These are phyloP conservation scores for Oxystoma pomonae DNA, from an alignment of 2,888 invertebrate genomes.

Conservation along the genomic window DNA sequence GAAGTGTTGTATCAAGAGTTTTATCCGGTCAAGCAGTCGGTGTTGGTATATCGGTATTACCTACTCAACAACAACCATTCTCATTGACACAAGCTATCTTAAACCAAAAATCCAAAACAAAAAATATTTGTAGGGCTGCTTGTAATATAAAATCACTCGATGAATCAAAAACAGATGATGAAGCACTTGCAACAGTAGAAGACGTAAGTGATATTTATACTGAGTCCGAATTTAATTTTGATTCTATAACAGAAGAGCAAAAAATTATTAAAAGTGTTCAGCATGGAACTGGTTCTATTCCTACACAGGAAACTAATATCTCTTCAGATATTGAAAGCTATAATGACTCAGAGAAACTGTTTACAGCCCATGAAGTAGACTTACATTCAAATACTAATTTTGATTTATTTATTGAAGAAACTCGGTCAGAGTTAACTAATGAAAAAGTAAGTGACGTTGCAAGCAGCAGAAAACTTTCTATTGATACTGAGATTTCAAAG, in stretches of 20 bases:
- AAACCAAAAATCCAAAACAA: slow-evolving; percentile 4
- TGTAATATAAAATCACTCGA: slow-evolving; percentile 10
- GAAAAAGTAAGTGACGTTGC: not conserved
- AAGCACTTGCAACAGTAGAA: slow-evolving; percentile 11
- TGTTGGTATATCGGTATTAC: slow-evolving; percentile 8
- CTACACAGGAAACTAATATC: too few species aligned
- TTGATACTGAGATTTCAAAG: not conserved
- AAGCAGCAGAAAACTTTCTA: not conserved
- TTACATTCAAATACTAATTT: too few species aligned
- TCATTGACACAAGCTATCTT: slow-evolving; percentile 19
- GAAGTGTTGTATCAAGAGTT: slow-evolving; percentile 21
- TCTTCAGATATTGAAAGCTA: not conserved
- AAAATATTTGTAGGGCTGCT: slow-evolving; percentile 7
- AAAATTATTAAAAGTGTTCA: not conserved
- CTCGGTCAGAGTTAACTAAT: not conserved
- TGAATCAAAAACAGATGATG: slow-evolving; percentile 4
- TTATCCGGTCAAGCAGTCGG: slow-evolving; percentile 25
- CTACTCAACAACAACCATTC: not conserved
- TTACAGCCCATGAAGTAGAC: not conserved
- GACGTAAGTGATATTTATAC: slow-evolving; percentile 20
- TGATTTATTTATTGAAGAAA: not conserved
- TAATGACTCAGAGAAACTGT: not conserved
- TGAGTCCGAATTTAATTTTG: slow-evolving; percentile 17
- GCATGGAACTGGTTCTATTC: too few species aligned
- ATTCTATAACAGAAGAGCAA: not conserved